Percentiles rank a stretch among this genome's conserved stretches.
These are phyloP conservation scores for Andricus quercusramuli DNA, from an alignment of 2,888 invertebrate species.

Conservation along the genomic window DNA sequence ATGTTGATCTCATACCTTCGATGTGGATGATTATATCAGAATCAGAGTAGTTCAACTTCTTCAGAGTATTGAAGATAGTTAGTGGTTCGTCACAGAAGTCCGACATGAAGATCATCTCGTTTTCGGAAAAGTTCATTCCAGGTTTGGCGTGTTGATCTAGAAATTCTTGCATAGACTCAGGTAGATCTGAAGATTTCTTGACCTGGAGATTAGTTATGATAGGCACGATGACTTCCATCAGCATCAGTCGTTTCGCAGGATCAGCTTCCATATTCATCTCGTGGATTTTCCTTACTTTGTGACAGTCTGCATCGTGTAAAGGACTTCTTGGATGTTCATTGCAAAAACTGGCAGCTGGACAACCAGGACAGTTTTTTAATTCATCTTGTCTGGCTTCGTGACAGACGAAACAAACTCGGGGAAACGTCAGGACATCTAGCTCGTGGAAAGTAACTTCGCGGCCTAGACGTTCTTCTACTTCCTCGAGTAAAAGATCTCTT, in stretches of 20 bases:
- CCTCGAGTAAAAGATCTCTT: neutral
- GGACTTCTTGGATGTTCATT: neutral
- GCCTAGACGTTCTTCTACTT: slow-evolving; percentile 43
- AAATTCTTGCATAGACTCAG: neutral
- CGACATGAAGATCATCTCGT: neutral
- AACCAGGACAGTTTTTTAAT: slow-evolving; percentile 59
- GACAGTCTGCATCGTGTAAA: neutral
- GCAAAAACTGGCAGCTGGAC: neutral
- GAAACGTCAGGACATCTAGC: slow-evolving; percentile 65
- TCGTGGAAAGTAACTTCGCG: slow-evolving; percentile 58
- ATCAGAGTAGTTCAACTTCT: neutral
- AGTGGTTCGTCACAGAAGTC: neutral
- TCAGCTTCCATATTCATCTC: neutral
- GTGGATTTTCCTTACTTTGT: neutral
- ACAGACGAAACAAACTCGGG: slow-evolving; percentile 63
- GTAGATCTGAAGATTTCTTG: neutral
- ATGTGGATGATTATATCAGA: neutral
- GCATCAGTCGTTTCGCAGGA: neutral
- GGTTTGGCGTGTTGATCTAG: neutral
- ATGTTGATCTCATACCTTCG: neutral
- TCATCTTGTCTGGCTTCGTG: slow-evolving; percentile 51
- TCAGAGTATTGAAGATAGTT: neutral
- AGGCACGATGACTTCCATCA: neutral
- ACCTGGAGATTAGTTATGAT: neutral
- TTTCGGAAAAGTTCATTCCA: neutral